Base-by-base conservation (phyloP, 2,888 invertebrate genomes). In the Clanis bilineata region DNA sequence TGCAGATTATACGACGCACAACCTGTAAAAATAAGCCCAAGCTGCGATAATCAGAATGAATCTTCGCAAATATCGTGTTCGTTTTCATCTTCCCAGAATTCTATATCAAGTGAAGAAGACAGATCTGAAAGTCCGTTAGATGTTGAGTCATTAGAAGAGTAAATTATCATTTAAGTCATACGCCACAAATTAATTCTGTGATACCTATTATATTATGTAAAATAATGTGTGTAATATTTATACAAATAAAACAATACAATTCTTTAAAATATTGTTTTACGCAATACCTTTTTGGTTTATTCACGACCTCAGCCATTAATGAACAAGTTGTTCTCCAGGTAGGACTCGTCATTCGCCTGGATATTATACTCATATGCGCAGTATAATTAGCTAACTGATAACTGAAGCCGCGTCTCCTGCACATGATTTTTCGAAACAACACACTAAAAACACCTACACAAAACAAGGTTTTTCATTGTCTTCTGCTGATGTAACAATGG, bases 41-140 rank as follows among this genome's bases (percentile, higher is more conserved):
- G 21, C 10, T 51, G 28, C 9, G 18, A 32, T 18, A 58, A 25
- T 39, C 25, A 12, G 12, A 25, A 18, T 15, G 51, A 39, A 51
- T 12, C 25, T 12, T 4, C 18, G 28, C 28, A 51, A 9, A 32
- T 32, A 28, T 18, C 51, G 9, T 39, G 39, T 12, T 18, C 18
- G 7, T 51, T 39, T 15, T 39, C 23, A 25, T 21, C 39, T 39
- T 15, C 12, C 3, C 44, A 18, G 41, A 55, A 38, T 54, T 32
- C 57, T 18, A 23, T 36, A 28, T 57, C 28, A 22, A 54, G 43
- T 4, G 74, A 71, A 54, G 70, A 77, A 61, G 71, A 79, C 12
- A 76, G 79, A 63, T 70, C 81, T 23, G 83, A 85, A 22, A 74
- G 78, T 12, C 85, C 84, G 3, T 71, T 90, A 58, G 90, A 91